phyloP scores from a whole-genome alignment of 2,888 invertebrate species.

The Drosophila diplacantha region DNA sequence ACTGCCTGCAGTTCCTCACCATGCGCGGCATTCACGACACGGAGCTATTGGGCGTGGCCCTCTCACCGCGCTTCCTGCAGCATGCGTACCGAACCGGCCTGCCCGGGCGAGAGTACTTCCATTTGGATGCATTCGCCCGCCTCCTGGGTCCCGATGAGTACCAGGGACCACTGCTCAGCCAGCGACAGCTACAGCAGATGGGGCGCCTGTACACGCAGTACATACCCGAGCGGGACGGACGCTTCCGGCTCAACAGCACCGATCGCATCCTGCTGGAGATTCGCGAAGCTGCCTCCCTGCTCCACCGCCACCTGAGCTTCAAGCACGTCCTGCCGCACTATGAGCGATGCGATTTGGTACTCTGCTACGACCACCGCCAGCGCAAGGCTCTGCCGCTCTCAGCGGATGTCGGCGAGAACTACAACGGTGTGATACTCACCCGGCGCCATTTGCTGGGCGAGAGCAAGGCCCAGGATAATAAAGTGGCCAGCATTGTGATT shows the following conservation, averaged over 20 bases:
- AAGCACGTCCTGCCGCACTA: slow-evolving; percentile 84
- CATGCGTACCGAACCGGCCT: slow-evolving; percentile 80
- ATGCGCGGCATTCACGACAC: slow-evolving; percentile 80
- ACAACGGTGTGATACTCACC: slow-evolving; percentile 77
- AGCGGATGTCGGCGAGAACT: slow-evolving; percentile 78
- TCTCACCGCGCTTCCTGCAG: slow-evolving; percentile 80
- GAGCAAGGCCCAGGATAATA: slow-evolving; percentile 30
- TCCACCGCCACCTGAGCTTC: slow-evolving; percentile 79
- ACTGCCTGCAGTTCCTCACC: slow-evolving; percentile 82
- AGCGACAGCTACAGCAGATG: slow-evolving; percentile 78
- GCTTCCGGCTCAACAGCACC: slow-evolving; percentile 79
- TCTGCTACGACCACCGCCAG: slow-evolving; percentile 80
- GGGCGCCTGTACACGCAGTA: slow-evolving; percentile 82
- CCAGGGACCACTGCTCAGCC: slow-evolving; percentile 79
- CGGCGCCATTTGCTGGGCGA: slow-evolving; percentile 65
- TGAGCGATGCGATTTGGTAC: slow-evolving; percentile 82
- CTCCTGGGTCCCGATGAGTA: slow-evolving; percentile 73
- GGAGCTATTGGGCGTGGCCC: slow-evolving; percentile 80
- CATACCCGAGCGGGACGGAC: slow-evolving; percentile 79
- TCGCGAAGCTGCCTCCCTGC: slow-evolving; percentile 78
- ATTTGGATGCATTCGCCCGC: slow-evolving; percentile 81
- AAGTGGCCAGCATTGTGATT: slow-evolving; percentile 80
- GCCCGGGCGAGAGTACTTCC: slow-evolving; percentile 81
- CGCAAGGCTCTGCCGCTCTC: slow-evolving; percentile 79
- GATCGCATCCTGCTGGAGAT: slow-evolving; percentile 82